Conservation (phyloP, 2,113 vertebrate genomes). For the Pygoscelis antarcticus region DNA sequence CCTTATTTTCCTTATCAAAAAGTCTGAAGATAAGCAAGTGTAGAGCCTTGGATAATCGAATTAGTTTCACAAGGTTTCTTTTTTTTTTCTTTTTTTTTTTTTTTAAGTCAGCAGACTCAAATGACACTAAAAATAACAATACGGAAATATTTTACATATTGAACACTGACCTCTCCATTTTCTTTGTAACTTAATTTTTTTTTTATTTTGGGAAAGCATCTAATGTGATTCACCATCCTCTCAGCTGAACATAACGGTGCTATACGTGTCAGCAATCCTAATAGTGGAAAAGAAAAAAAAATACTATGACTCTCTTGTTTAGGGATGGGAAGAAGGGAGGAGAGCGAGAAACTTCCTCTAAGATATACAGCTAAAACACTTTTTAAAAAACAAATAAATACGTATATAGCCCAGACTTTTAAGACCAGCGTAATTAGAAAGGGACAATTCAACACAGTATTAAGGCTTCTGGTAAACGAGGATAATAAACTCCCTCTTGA, state of each 20-base stretch:
- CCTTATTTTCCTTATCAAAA: conserved; percentile 43
- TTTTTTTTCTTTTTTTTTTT: not conserved
- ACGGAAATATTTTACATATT: not conserved
- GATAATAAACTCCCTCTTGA: not conserved
- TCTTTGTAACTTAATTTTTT: not conserved
- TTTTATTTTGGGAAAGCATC: not conserved
- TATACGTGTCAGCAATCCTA: not conserved
- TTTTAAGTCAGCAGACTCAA: not conserved
- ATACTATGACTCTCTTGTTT: not conserved
- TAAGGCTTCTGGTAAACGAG: not conserved
- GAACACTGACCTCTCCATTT: not conserved
- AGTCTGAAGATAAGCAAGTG: conserved; percentile 36
- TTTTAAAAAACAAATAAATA: not conserved
- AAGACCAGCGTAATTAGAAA: not conserved
- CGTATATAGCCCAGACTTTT: not conserved
- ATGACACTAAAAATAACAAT: conserved; percentile 21
- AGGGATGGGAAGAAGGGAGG: not conserved
- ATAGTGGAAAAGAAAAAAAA: not conserved
- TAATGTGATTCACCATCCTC: not conserved
- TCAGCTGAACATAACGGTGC: not conserved
- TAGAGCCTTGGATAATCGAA: conserved; percentile 18
- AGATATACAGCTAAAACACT: not conserved
- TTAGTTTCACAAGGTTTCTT: not conserved
- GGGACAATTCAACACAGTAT: not conserved
- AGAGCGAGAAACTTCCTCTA: not conserved